Conservation (phyloP, 2,797 vertebrate genomes). For the Clamator glandarius region DNA sequence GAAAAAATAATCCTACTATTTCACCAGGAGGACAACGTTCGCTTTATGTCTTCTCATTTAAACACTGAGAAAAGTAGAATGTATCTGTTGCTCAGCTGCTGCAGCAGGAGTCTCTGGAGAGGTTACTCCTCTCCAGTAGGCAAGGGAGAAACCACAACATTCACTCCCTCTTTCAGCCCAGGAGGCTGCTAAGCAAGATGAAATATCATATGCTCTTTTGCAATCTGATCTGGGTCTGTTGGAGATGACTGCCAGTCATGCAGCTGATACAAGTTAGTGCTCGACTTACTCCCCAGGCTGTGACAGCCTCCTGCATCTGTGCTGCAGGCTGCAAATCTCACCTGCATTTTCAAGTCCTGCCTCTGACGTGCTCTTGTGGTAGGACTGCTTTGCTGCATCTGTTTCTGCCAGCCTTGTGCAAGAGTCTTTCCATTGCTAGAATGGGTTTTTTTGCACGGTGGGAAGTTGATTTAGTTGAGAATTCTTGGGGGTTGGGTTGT, state of each 20-base stretch:
- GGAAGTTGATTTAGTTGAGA: background rate
- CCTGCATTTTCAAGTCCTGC: background rate
- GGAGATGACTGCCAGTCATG: background rate
- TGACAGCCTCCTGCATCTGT: background rate
- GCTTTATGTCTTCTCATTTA: background rate
- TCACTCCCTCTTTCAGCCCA: background rate
- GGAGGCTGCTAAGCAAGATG: background rate
- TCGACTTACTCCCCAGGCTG: background rate
- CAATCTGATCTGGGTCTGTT: background rate
- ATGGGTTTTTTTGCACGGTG: background rate
- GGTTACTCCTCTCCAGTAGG: background rate
- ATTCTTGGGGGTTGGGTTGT: background rate
- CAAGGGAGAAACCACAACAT: too few species aligned
- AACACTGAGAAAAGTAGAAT: background rate
- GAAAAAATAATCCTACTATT: background rate
- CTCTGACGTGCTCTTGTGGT: background rate
- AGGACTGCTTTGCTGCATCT: background rate
- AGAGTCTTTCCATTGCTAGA: background rate
- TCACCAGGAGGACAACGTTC: background rate
- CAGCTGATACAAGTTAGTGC: background rate
- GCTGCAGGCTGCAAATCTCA: background rate
- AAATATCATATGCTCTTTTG: background rate
- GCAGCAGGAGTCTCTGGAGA: accelerated
- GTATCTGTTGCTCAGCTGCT: background rate
- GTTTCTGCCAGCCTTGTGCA: background rate